Percentiles rank a stretch among this genome's conserved stretches.
Conservation (phyloP, 2,113 vertebrate species). For the Vicugna pacos region DNA sequence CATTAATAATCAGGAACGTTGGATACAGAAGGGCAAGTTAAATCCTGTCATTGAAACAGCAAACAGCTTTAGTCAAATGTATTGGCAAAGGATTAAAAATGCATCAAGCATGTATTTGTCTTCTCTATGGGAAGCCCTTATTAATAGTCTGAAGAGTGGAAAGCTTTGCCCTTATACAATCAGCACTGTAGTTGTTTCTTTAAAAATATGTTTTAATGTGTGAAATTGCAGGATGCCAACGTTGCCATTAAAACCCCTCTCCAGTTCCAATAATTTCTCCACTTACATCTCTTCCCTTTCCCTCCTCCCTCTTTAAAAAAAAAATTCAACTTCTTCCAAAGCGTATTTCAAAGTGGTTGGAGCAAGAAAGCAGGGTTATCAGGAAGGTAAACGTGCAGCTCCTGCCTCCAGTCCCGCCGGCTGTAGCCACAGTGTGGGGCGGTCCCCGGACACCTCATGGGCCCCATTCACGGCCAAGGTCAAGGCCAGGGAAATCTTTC, state of each 20-base stretch:
- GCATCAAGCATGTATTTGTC: slow-evolving; percentile 92
- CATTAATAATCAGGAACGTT: slow-evolving; percentile 88
- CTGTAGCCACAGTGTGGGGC: fast-evolving
- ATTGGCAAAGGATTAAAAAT: slow-evolving; percentile 93
- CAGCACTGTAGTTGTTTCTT: slow-evolving; percentile 81
- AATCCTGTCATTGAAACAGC: slow-evolving; percentile 92
- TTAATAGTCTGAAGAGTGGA: slow-evolving; percentile 92
- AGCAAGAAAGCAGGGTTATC: slow-evolving; percentile 78
- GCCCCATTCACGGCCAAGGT: fast-evolving
- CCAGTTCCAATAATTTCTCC: slow-evolving; percentile 87
- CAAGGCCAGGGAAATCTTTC: neutral
- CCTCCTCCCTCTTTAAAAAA: neutral
- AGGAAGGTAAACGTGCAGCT: slow-evolving; percentile 60
- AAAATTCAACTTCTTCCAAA: slow-evolving; percentile 75
- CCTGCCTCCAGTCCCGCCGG: neutral
- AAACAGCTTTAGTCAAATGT: slow-evolving; percentile 93
- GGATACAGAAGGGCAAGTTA: slow-evolving; percentile 89
- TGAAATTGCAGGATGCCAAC: slow-evolving; percentile 90
- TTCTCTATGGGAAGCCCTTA: slow-evolving; percentile 91
- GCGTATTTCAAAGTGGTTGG: slow-evolving; percentile 82
- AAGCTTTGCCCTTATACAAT: slow-evolving; percentile 89
- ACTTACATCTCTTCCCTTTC: slow-evolving; percentile 81
- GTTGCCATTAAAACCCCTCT: slow-evolving; percentile 89
- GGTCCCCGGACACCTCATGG: fast-evolving
- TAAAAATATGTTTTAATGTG: slow-evolving; percentile 89